Evolutionary conservation across 2,888 invertebrate species (phyloP), one percentile per base, ranked within the genome.

Genomic region (Lapara coniferarum): DNA sequence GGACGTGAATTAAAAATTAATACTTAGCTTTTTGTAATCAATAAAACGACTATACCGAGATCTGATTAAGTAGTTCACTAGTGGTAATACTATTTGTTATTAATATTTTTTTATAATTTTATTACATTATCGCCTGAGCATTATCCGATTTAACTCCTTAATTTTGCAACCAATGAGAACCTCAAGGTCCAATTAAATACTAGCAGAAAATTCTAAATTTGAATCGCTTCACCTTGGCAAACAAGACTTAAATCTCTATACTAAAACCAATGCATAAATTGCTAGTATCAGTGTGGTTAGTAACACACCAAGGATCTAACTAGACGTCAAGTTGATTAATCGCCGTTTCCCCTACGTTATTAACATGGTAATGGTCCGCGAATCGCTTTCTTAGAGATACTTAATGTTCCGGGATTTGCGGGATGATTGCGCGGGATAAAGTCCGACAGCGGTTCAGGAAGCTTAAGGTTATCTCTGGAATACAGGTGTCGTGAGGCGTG

Each of bases 371-470:
- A 93, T 93, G 89, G 89, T 87, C 85, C 89, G 86, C 87, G 89
- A 89, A 92, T 91, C 90, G 90, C 90, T 91, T 92, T 92, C 93
- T 92, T 93, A 92, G 91, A 91, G 85, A 91, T 91, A 91, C 92
- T 92, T 92, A 92, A 92, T 92, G 92, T 90, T 91, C 87, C 84
- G 82, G 92, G 91, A 90, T 92, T 92, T 92, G 88, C 77, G 87
- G 89, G 85, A 90, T 91, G 91, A 91, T 89, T 89, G 88, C 80
- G 85, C 84, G 79, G 81, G 85, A 85, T 86, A 81, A 77, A 77
- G 78, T 78, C 77, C 78, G 77, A 79, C 80, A 72, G 70, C 67
- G 70, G 70, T 25, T 19, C 67, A 76, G 76, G 77, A 76, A 82
- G 80, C 78, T 85, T 78, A 79, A 57, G 72, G 84, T 85, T 91